Percentiles rank a stretch among this genome's conserved stretches.
phyloP scores from a whole-genome alignment of 2,113 vertebrate species.

The Thoracochromis brauschi region DNA sequence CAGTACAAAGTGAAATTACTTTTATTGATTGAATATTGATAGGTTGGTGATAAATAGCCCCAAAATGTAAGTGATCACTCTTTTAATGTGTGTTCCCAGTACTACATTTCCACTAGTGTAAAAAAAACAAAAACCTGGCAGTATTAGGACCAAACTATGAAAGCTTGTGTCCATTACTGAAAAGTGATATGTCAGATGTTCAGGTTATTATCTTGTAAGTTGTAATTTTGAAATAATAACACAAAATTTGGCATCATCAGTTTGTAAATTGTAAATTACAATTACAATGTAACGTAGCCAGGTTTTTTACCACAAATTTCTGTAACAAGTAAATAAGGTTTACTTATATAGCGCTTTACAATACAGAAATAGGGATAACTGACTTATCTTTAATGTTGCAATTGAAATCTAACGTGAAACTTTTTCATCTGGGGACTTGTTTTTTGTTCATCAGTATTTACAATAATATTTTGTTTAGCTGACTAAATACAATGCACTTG shows the following conservation, averaged over 20 bases:
- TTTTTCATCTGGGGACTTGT: neutral
- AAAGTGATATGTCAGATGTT: neutral
- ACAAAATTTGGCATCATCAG: neutral
- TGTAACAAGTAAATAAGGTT: neutral
- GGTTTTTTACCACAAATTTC: neutral
- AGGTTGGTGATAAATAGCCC: neutral
- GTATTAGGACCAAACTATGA: neutral
- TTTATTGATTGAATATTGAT: neutral
- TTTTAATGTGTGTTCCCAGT: neutral
- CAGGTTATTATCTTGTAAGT: neutral
- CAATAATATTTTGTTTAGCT: neutral
- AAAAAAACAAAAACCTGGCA: neutral
- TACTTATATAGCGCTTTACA: neutral
- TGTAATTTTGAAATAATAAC: neutral
- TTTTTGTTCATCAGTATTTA: neutral
- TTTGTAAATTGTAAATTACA: neutral
- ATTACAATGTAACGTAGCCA: neutral
- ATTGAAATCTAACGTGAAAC: neutral
- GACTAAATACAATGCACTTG: neutral
- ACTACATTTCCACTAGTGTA: neutral
- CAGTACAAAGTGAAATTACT: neutral
- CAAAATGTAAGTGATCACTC: neutral
- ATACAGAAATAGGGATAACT: neutral
- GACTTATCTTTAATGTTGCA: neutral
- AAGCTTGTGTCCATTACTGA: neutral